Conservation (phyloP, 2,113 vertebrate species). For the Serilophus lunatus region DNA sequence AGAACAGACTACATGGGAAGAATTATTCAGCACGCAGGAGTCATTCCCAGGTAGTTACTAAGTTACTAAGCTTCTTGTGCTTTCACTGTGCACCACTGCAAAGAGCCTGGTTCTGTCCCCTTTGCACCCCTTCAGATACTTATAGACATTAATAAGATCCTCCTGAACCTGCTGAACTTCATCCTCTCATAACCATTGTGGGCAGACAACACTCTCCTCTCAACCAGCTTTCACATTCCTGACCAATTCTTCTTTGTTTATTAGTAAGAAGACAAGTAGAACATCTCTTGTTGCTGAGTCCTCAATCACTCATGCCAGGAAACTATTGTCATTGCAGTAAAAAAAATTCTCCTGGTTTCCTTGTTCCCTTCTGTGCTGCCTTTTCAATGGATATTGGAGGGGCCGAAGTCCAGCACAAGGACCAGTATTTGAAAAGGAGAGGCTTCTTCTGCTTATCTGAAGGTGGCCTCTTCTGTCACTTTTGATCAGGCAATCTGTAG, state of each 20-base stretch:
- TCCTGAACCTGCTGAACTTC: neutral
- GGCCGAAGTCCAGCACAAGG: neutral
- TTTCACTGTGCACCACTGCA: neutral
- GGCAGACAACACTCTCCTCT: neutral
- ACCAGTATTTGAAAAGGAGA: neutral
- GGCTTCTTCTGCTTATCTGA: neutral
- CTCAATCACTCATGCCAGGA: neutral
- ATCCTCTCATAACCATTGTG: neutral
- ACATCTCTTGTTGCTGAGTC: neutral
- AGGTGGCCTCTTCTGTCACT: neutral
- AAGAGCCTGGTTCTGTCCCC: neutral
- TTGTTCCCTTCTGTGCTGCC: neutral
- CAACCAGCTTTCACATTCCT: neutral
- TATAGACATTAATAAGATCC: neutral
- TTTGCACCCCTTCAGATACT: neutral
- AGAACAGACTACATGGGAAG: neutral
- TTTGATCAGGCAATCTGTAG: neutral
- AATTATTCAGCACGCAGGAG: neutral
- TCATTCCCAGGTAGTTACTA: neutral
- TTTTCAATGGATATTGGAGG: neutral
- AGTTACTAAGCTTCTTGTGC: neutral
- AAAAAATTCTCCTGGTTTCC: neutral
- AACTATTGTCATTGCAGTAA: neutral
- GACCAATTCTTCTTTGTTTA: neutral
- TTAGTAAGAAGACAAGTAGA: neutral